Evolutionary conservation across 2,888 invertebrate species (phyloP).

Genomic region (Scelioninae gen. 1): DNA sequence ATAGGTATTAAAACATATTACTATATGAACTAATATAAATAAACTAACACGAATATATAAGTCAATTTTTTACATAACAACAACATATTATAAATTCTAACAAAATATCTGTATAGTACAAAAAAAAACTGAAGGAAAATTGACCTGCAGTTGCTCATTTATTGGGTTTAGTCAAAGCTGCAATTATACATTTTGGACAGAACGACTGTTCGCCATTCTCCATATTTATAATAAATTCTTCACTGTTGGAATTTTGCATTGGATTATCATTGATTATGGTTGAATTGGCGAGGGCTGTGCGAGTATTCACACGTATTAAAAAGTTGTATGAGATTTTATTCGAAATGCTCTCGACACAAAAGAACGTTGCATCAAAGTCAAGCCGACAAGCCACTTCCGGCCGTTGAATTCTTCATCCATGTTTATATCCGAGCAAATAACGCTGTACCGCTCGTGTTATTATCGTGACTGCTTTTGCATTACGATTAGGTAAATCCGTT

Average conservation of each 20-base stretch:
- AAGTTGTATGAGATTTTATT: constrained; percentile 51
- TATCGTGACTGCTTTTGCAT: constrained; percentile 75
- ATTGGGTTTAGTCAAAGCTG: no score
- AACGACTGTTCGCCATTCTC: no score
- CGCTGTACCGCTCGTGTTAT: constrained; percentile 70
- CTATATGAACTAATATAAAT: no score
- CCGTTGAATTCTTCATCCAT: constrained; percentile 74
- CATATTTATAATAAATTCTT: no score
- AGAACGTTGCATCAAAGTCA: constrained; percentile 66
- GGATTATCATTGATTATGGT: constrained; percentile 24
- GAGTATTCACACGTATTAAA: constrained; percentile 62
- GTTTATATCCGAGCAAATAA: constrained; percentile 67
- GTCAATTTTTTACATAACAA: no score
- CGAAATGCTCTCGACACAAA: constrained; percentile 55
- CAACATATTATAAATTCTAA: no score
- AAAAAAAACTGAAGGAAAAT: no score
- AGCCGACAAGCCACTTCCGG: constrained; percentile 75
- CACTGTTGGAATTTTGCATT: no score
- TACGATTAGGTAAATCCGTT: constrained; percentile 78
- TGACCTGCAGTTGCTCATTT: no score
- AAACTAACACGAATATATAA: no score
- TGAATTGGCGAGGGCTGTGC: background rate
- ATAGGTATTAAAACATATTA: constrained; percentile 5
- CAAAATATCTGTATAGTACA: no score
- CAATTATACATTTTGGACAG: no score